These are phyloP conservation scores for Triplophysa siluroides DNA, from an alignment of 2,113 vertebrate species.

Conservation along the genomic window DNA sequence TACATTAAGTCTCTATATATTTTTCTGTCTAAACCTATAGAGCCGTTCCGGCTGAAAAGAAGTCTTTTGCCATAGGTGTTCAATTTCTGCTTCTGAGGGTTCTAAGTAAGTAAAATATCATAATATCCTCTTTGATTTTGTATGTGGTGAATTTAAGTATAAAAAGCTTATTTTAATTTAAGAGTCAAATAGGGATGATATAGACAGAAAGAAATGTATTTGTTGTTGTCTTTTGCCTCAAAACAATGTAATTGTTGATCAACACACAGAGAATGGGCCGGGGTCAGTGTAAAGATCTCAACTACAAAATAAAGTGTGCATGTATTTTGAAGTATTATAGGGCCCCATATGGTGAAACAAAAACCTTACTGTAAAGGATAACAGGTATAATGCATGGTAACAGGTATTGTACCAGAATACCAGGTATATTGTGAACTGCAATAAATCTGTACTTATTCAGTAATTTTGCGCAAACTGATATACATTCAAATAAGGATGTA, in stretches of 20 bases:
- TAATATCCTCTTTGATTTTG: background rate
- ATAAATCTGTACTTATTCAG: background rate
- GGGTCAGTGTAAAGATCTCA: background rate
- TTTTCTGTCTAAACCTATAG: constrained; percentile 66
- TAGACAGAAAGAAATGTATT: background rate
- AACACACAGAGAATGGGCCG: background rate
- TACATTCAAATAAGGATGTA: background rate
- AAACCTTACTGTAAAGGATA: background rate
- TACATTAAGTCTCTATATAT: background rate
- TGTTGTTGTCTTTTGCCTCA: no score
- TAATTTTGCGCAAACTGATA: background rate
- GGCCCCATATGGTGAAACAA: constrained; percentile 51
- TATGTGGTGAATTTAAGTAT: no score
- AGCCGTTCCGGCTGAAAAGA: constrained; percentile 87
- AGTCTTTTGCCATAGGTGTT: constrained; percentile 93
- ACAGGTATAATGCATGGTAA: background rate
- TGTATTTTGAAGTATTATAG: constrained; percentile 17
- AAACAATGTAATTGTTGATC: no score
- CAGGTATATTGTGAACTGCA: no score
- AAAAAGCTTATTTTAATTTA: background rate
- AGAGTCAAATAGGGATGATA: background rate
- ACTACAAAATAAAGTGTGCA: background rate
- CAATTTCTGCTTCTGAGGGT: constrained; percentile 93
- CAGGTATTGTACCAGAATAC: no score
- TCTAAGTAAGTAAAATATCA: constrained; percentile 80